These are phyloP conservation scores for Acropternis orthonyx DNA, from an alignment of 2,797 vertebrate genomes.

Conservation along the genomic window DNA sequence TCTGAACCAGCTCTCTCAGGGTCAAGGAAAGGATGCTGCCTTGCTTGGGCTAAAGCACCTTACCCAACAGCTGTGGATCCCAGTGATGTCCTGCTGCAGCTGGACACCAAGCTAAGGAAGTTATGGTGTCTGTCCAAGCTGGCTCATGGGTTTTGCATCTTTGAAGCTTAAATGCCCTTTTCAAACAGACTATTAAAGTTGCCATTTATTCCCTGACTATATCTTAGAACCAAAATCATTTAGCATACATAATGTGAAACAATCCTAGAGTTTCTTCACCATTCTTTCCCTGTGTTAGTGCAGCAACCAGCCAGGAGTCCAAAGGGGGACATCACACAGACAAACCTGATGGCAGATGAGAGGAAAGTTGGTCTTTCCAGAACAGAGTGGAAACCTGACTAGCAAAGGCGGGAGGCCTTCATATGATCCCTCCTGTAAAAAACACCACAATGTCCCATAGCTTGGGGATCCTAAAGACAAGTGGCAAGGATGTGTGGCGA, in stretches of 20 bases:
- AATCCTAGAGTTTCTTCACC: neutral
- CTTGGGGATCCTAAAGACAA: neutral
- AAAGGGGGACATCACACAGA: neutral
- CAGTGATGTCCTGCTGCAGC: neutral
- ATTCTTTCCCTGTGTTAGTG: neutral
- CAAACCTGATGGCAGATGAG: rapidly evolving
- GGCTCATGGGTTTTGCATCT: neutral
- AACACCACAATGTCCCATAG: neutral
- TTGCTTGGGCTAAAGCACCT: neutral
- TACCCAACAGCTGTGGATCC: neutral
- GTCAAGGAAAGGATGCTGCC: neutral
- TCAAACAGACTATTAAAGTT: neutral
- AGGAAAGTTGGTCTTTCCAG: neutral
- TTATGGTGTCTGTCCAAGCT: neutral
- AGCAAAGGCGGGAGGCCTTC: neutral
- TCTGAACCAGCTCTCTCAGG: neutral
- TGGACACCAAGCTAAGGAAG: neutral
- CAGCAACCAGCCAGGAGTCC: neutral
- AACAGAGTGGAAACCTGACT: neutral
- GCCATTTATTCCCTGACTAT: neutral
- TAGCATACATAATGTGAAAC: neutral
- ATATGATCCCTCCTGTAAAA: neutral
- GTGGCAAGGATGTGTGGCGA: neutral
- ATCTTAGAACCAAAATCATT: neutral
- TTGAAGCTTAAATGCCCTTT: neutral